phyloP scores from a whole-genome alignment of 2,113 vertebrate genomes.

The Heterocephalus glaber region DNA sequence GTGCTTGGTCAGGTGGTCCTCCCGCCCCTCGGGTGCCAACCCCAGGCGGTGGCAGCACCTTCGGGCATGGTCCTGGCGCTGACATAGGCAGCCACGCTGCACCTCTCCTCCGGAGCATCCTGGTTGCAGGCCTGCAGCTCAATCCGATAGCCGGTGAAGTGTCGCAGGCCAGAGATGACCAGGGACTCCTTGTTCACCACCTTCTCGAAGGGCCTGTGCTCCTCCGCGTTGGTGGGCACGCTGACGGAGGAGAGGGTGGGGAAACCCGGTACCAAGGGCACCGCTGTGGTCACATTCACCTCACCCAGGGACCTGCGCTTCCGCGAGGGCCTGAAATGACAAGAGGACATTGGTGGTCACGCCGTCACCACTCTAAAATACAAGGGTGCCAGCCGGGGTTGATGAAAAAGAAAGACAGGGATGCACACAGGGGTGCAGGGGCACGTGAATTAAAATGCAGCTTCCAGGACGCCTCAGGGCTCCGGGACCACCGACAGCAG shows the following conservation, averaged over 20 bases:
- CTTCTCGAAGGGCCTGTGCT: conserved; percentile 88
- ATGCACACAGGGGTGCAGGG: neutral
- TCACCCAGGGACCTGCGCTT: conserved; percentile 91
- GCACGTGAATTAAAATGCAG: neutral
- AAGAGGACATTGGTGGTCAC: accelerated
- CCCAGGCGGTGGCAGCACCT: conserved; percentile 81
- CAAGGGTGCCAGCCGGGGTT: neutral
- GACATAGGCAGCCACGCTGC: conserved; percentile 93
- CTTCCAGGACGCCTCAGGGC: neutral
- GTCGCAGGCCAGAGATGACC: conserved; percentile 93
- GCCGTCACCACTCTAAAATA: accelerated
- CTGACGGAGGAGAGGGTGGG: conserved; percentile 82
- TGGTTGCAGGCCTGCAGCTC: conserved; percentile 98
- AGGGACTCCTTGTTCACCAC: conserved; percentile 91
- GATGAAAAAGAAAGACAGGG: neutral
- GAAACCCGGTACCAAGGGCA: conserved; percentile 79
- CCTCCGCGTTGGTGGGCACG: conserved; percentile 79
- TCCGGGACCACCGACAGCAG: accelerated
- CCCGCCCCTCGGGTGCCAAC: accelerated
- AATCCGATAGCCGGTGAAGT: conserved; percentile 97
- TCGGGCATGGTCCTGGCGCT: conserved; percentile 97
- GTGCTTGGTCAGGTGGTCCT: too few relatives aligned
- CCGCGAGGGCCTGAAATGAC: conserved; percentile 86
- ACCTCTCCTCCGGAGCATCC: conserved; percentile 83
- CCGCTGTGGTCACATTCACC: conserved; percentile 84